Evolutionary conservation across 1,140 invertebrate genomes (phyloP), one percentile per base, ranked within the genome.

Genomic region (Bombus confusus): DNA sequence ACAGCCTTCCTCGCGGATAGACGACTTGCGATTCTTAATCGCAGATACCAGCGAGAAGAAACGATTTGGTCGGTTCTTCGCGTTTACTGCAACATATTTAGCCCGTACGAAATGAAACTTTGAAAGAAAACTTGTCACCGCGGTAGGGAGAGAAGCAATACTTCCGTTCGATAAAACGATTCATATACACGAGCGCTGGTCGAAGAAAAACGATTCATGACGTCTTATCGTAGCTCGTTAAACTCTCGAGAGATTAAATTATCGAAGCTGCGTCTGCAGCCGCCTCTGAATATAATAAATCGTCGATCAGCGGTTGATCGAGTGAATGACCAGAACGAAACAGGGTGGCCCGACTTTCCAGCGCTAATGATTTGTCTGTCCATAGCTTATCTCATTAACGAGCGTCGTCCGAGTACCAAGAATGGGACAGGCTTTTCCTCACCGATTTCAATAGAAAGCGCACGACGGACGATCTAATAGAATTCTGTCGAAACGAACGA

Each of bases 361-460:
- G 66, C 39, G 64, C 73, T 90, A 86, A 88, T 86, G 84, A 90
- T 90, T 90, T 80, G 80, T 86, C 87, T 84, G 73, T 88, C 84
- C 74, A 86, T 81, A 77, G 68, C 78, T 90, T 90, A 90, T 91
- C 87, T 90, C 77, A 68, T 90, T 90, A 90, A 88, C 87, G 89
- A 83, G 39, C 52, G 66, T 85, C 68, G 62, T 37, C 59, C 81
- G 34, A 37, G 64, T 64, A 66, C 74, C 68, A 52, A 79, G 22
- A 39, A n/a, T 59, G 52, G 43, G 59, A 71, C 47, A 28, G 52
- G 69, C n/a, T 37, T 87, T 52, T 39, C 75, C 62, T 34, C 57
- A 5, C 41, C 71, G 80, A 78, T 76, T 75, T 37, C n/a, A 39
- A 71, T 43, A 22, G 34, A 71, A 22, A 4, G 9, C 3, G 3